Percentiles rank a stretch among this genome's conserved stretches.
Conservation (phyloP, 2,888 invertebrate genomes). For the Rhagophthalmus giganteus region DNA sequence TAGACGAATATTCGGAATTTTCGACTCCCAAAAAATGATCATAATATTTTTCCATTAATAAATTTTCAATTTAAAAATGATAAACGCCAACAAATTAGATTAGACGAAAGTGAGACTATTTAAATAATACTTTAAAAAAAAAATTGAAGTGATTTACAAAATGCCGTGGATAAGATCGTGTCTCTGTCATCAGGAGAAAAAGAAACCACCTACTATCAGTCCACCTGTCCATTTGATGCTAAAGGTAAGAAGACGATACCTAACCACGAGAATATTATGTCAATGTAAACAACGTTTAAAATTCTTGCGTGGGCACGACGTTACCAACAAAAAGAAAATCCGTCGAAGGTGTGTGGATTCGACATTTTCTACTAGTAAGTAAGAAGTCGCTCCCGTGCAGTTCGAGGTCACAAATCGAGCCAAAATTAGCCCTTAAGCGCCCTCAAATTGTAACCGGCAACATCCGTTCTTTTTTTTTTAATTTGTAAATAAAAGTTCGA, state of each 20-base stretch:
- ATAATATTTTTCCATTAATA: background rate
- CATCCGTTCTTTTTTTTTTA: too few species aligned
- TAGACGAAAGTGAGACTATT: too few species aligned
- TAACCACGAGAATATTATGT: background rate
- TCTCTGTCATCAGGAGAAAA: conserved; percentile 56
- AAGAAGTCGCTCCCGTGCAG: background rate
- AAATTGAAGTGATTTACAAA: too few species aligned
- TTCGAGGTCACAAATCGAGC: too few species aligned
- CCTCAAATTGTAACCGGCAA: too few species aligned
- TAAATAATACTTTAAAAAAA: too few species aligned
- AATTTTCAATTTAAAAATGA: too few species aligned
- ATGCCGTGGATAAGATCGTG: conserved; percentile 59
- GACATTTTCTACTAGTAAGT: background rate
- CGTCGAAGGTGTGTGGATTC: background rate
- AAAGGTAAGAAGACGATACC: conserved; percentile 49
- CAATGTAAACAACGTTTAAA: background rate
- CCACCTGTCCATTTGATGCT: conserved; percentile 57
- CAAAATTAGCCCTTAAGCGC: too few species aligned
- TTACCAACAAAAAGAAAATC: background rate
- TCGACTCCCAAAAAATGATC: too few species aligned
- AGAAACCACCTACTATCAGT: conserved; percentile 55
- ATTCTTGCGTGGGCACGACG: background rate
- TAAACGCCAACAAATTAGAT: too few species aligned
- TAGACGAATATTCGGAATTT: too few species aligned
- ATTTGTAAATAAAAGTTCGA: background rate